Evolutionary conservation across 2,888 invertebrate species (phyloP).

Genomic region (Danaus chrysippus): DNA sequence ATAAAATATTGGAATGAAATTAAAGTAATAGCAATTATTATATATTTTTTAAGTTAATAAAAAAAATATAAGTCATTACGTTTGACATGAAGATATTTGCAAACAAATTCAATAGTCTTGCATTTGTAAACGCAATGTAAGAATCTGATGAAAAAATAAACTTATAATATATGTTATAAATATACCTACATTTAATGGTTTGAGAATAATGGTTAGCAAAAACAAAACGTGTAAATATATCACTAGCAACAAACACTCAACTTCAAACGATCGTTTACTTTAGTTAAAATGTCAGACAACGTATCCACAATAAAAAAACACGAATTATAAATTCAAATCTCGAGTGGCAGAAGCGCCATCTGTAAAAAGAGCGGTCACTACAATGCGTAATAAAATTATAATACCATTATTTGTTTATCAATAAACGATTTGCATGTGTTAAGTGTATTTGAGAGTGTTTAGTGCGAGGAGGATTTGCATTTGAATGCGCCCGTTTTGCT

Average conservation of each 20-base stretch:
- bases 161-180: too few relatives aligned
- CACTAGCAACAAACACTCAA: slow-evolving; percentile 8
- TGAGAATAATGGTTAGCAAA: background rate
- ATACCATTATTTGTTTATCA: slow-evolving; percentile 73
- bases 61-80: too few relatives aligned
- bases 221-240: slow-evolving; percentile 2
- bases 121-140: too few relatives aligned
- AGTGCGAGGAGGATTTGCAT: slow-evolving; percentile 56
- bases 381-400: slow-evolving; percentile 71
- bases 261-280: slow-evolving; percentile 17
- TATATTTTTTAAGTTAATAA: too few relatives aligned
- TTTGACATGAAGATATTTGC: too few relatives aligned
- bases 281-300: slow-evolving; percentile 29
- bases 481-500: slow-evolving; percentile 53
- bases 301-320: slow-evolving; percentile 47
- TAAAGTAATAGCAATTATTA: too few relatives aligned
- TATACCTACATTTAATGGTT: too few relatives aligned
- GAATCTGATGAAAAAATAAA: too few relatives aligned
- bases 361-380: slow-evolving; percentile 53
- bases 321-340: slow-evolving; percentile 63
- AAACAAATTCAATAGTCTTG: too few relatives aligned
- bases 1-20: too few relatives aligned
- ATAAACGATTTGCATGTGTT: slow-evolving; percentile 74
- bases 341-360: slow-evolving; percentile 49
- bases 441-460: slow-evolving; percentile 53